A percentile compares a stretch with the other conserved stretches of the same genome.
Conservation (phyloP, 2,797 vertebrate species). For the Sebastiscus albofasciatus region DNA sequence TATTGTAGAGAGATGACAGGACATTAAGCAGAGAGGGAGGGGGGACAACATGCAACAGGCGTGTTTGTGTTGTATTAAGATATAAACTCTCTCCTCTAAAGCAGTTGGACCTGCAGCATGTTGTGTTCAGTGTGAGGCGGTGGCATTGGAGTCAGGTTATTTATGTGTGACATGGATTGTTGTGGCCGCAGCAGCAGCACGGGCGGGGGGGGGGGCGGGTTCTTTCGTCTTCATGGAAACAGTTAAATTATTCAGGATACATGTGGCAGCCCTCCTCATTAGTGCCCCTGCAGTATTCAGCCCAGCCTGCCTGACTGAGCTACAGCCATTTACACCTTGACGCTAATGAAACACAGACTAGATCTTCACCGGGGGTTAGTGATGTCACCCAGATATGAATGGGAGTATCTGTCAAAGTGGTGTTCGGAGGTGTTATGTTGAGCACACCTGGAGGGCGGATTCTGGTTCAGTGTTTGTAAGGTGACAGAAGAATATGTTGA, state of each 20-base stretch:
- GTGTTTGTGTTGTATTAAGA: not conserved
- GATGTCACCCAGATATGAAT: not conserved
- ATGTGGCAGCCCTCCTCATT: slow-evolving; percentile 45
- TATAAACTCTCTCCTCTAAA: not conserved
- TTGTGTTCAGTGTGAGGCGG: not conserved
- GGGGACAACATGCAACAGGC: not conserved
- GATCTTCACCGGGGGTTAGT: not conserved
- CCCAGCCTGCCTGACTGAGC: slow-evolving; percentile 11
- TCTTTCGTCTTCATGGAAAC: slow-evolving; percentile 49
- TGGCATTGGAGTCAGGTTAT: not conserved
- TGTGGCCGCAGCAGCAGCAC: slow-evolving; percentile 4
- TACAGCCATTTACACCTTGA: not conserved
- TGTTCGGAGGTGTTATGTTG: not conserved
- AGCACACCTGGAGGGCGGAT: too few species aligned
- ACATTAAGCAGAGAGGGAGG: not conserved
- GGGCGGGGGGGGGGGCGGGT: not conserved
- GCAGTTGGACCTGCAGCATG: not conserved
- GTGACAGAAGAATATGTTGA: too few species aligned
- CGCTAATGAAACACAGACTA: slow-evolving; percentile 1
- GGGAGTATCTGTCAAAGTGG: not conserved
- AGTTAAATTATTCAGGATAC: slow-evolving; percentile 64
- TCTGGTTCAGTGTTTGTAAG: too few species aligned
- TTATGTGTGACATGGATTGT: slow-evolving; percentile 4
- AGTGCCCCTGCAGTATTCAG: slow-evolving; percentile 24
- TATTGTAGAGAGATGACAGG: not conserved